Evolutionary conservation across 2,113 vertebrate genomes (phyloP).

Genomic region (Rhinogobius similis): DNA sequence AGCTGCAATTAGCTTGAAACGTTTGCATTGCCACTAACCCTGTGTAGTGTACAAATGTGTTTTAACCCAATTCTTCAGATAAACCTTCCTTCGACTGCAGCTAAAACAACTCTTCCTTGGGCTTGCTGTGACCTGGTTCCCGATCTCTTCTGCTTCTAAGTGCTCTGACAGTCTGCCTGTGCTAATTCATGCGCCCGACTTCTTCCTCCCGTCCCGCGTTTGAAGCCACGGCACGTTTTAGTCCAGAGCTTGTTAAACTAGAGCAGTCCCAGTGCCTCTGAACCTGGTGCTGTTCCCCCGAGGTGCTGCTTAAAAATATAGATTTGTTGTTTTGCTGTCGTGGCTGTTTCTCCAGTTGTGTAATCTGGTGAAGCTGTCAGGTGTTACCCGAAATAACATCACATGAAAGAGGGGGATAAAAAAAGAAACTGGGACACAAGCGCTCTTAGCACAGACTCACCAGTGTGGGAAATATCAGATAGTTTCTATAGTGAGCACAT

Average conservation of each 20-base stretch:
- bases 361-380: constrained; percentile 36
- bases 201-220: constrained; percentile 49
- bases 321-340: constrained; percentile 23
- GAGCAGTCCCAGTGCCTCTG: constrained; percentile 21
- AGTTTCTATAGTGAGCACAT: background rate
- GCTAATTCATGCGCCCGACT: constrained; percentile 52
- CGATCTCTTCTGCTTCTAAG: constrained; percentile 13
- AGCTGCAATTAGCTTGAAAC: background rate
- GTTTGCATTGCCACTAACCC: background rate
- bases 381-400: constrained; percentile 22
- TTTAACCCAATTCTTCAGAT: background rate
- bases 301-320: constrained; percentile 46
- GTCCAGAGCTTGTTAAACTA: constrained; percentile 50
- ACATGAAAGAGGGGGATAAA: constrained; percentile 5
- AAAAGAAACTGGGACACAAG: background rate
- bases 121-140: constrained; percentile 27
- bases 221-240: constrained; percentile 57
- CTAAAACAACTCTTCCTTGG: background rate
- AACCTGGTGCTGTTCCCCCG: constrained; percentile 35
- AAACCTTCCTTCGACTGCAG: background rate
- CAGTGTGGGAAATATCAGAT: background rate
- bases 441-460: background rate
- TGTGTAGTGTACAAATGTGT: background rate
- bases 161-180: constrained; percentile 44
- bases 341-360: constrained; percentile 18